Base-by-base conservation (phyloP, 1,140 invertebrate species). In the Drosophila sp. region DNA sequence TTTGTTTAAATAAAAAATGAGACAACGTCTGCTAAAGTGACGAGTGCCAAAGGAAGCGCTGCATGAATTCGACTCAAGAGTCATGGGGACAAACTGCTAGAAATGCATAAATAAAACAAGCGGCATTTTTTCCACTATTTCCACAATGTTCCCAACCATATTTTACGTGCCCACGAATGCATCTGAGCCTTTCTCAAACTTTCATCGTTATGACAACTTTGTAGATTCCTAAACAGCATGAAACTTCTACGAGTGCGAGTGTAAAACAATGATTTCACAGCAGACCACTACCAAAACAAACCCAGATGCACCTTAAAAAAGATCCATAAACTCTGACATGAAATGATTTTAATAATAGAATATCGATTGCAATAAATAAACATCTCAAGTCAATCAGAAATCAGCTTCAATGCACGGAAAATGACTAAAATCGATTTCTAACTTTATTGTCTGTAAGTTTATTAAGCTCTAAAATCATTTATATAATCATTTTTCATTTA, bases 81-180 rank as follows among this genome's bases (percentile, higher is more conserved):
- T 66, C 76, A 53, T 25, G 54, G 62, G 45, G 40, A 70, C 50
- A 64, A 70, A 59, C 50, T 58, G 53, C 57, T 61, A 72, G 48
- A 72, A 66, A 66, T 61, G 54, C 50, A 80, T 76, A 76, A 80
- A 80, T 80, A 80, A 80, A 80, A 80, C 62, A 75, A 77, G 64
- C 64, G 63, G 40, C 74, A 77, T 56, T 74, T 81, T 81, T 81
- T 77, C 78, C 79, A 81, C 78, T 74, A 77, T 77, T 81, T 81
- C 70, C 69, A 70, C 64, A 62, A 66, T 76, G 72, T 75, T 78
- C 38, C 58, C 43, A 63, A 54, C 62, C 78, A 77, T 76, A 80
- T 80, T 81, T 81, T 81, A 77, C 74, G 79, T 81, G 76, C 57
- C 76, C 61, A 64, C 57, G 66, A 70, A 56, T 76, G 51, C 76